Evolutionary conservation across 2,888 invertebrate genomes (phyloP).

Genomic region (Mycalesis mineus): DNA sequence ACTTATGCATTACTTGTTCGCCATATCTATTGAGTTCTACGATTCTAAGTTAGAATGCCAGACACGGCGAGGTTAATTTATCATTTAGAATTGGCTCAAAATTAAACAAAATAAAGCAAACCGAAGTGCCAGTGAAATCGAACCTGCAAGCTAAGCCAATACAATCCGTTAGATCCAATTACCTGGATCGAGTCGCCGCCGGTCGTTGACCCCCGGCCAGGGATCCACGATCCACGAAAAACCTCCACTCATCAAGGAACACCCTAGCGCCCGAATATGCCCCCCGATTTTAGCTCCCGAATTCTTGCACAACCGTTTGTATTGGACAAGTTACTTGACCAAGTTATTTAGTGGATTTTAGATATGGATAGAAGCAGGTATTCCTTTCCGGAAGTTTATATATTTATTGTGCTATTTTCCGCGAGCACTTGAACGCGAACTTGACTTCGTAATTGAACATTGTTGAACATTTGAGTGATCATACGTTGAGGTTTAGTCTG

Average conservation of each 20-base stretch:
- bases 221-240: constrained; percentile 66
- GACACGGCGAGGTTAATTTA: no score
- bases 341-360: not conserved
- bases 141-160: constrained; percentile 17
- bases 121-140: constrained; percentile 2
- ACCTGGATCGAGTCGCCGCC: constrained; percentile 69
- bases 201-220: constrained; percentile 69
- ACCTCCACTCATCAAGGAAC: constrained; percentile 75
- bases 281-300: constrained; percentile 72
- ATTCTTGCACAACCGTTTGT: constrained; percentile 53
- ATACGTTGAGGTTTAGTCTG: no score
- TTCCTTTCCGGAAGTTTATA: no score
- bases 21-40: no score
- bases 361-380: no score
- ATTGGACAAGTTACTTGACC: constrained; percentile 14
- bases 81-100: not conserved
- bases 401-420: no score
- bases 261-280: constrained; percentile 58
- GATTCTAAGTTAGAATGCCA: no score
- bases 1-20: no score
- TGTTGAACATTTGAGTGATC: no score
- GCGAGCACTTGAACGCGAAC: no score
- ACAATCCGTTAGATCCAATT: constrained; percentile 53
- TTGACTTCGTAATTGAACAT: no score
- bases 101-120: not conserved